These are phyloP conservation scores for Eumacrocentrus americanus DNA, from an alignment of 2,888 invertebrate genomes.

Conservation along the genomic window DNA sequence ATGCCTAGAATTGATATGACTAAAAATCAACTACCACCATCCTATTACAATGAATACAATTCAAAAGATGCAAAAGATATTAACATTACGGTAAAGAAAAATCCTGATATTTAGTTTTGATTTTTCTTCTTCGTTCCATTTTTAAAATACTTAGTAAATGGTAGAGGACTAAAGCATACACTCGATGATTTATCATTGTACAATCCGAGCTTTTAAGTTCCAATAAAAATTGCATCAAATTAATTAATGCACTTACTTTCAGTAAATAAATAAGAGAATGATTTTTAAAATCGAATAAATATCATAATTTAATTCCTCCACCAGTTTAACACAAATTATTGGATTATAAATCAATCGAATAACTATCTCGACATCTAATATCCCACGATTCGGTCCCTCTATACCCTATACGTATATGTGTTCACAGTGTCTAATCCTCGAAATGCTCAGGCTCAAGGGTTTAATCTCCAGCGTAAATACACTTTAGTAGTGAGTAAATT, in stretches of 20 bases:
- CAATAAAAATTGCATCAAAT: no score
- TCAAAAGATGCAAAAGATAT: conserved; percentile 1
- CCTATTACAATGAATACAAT: conserved; percentile 18
- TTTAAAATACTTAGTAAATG: no score
- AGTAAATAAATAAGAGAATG: neutral
- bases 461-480: conserved; percentile 19
- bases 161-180: no score
- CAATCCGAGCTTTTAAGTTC: no score
- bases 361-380: neutral
- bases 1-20: neutral
- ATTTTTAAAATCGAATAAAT: neutral
- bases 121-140: neutral
- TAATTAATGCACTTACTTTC: no score
- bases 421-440: neutral
- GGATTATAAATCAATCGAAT: neutral
- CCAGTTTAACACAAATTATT: neutral
- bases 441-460: conserved; percentile 1
- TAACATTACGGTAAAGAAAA: neutral
- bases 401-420: neutral
- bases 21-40: no score
- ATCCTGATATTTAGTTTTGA: neutral
- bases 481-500: conserved; percentile 3
- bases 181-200: no score
- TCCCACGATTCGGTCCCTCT: neutral
- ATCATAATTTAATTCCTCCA: neutral